Conservation (phyloP, 2,888 invertebrate genomes). For the Trimorus sp. region DNA sequence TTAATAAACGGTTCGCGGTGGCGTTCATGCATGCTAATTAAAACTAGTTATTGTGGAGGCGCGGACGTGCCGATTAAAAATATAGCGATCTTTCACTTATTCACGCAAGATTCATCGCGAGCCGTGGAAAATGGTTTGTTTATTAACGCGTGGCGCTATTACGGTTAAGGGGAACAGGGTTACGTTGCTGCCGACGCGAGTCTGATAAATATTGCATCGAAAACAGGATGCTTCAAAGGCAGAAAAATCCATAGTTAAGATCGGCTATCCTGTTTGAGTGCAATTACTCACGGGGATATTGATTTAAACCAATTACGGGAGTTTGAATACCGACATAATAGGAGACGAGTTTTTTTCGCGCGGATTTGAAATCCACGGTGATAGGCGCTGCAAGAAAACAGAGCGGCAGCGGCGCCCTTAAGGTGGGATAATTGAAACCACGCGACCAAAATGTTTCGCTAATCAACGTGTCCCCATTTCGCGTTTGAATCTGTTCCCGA, state of each 20-base stretch:
- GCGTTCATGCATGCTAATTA: conserved; percentile 12
- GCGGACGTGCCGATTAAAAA: conserved; percentile 21
- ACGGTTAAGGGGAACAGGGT: conserved; percentile 13
- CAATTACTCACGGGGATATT: conserved; percentile 5
- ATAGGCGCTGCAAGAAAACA: no score
- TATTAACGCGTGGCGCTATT: conserved; percentile 22
- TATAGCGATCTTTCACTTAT: conserved; percentile 13
- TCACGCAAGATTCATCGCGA: not conserved
- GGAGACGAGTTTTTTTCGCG: conserved; percentile 3
- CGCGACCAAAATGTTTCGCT: no score
- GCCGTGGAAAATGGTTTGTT: conserved; percentile 21
- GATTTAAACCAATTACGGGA: conserved; percentile 20
- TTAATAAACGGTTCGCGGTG: conserved; percentile 1
- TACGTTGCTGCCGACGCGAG: conserved; percentile 24
- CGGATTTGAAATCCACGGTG: no score
- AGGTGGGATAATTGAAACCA: no score
- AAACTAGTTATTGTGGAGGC: conserved; percentile 16
- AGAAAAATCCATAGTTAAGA: conserved; percentile 24
- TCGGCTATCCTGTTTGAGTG: conserved; percentile 23
- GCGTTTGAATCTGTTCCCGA: no score
- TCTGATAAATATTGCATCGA: conserved; percentile 25
- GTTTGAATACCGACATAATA: conserved; percentile 9
- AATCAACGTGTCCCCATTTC: no score
- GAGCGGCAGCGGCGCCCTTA: no score
- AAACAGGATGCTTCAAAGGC: not conserved